A percentile compares a stretch with the other conserved stretches of the same genome.
phyloP scores from a whole-genome alignment of 2,113 vertebrate species.

The Phylloscopus trochiloides region DNA sequence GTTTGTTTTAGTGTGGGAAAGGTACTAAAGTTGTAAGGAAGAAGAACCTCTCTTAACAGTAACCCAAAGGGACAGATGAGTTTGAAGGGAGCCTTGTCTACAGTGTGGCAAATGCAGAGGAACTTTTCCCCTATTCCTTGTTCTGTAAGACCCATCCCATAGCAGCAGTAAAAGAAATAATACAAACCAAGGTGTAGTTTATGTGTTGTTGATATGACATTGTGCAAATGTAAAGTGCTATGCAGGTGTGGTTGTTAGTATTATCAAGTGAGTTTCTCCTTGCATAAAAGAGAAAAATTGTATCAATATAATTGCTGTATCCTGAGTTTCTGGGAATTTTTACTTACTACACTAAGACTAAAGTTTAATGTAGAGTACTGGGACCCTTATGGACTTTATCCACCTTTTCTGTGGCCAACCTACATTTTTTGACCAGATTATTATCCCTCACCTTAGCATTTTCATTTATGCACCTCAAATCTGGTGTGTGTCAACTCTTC shows the following conservation, averaged over 20 bases:
- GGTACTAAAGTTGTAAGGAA: background rate
- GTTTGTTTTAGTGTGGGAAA: background rate
- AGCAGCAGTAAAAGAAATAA: conserved; percentile 21
- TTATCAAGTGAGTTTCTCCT: conserved; percentile 28
- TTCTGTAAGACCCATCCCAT: background rate
- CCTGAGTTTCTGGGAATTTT: background rate
- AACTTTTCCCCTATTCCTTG: background rate
- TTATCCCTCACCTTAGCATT: background rate
- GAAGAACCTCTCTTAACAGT: background rate
- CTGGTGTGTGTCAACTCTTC: background rate
- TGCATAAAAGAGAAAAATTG: conserved; percentile 31
- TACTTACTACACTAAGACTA: background rate
- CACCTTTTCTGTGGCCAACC: background rate
- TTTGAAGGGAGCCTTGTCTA: background rate
- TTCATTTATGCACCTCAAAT: accelerated
- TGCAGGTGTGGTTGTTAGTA: background rate
- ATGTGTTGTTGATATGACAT: background rate
- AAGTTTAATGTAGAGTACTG: background rate
- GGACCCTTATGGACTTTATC: background rate
- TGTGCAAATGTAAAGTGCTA: background rate
- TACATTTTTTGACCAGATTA: background rate
- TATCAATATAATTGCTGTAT: background rate
- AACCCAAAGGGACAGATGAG: background rate
- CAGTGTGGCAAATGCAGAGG: background rate
- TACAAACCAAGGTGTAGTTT: background rate